Evolutionary conservation across 2,797 vertebrate genomes (phyloP).

Genomic region (Emydoidea blandingii): DNA sequence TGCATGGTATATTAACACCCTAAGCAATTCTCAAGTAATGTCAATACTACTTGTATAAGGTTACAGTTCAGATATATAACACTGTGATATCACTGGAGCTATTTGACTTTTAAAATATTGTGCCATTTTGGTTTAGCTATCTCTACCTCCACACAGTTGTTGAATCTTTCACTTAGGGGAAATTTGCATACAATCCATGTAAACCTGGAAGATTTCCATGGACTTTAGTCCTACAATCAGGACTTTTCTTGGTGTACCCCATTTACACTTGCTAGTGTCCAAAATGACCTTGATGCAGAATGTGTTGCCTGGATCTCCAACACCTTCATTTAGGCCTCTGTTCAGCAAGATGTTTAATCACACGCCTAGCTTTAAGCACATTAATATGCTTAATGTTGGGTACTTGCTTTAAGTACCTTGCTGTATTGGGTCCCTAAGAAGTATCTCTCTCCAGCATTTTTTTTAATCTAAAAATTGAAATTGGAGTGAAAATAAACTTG

Average conservation of each 20-base stretch:
- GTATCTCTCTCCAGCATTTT: not conserved
- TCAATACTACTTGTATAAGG: not conserved
- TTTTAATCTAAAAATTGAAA: not conserved
- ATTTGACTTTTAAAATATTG: not conserved
- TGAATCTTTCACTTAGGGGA: not conserved
- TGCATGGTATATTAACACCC: not conserved
- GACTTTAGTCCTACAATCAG: not conserved
- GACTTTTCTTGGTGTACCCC: not conserved
- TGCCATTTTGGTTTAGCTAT: not conserved
- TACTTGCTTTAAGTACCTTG: not conserved
- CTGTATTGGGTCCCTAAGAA: not conserved
- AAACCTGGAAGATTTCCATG: not conserved
- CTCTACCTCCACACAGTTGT: not conserved
- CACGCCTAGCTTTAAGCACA: not conserved
- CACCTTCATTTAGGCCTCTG: not conserved
- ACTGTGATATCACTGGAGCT: not conserved
- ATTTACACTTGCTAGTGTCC: not conserved
- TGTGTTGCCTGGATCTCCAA: not conserved
- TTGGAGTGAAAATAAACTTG: not conserved
- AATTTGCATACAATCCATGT: not conserved
- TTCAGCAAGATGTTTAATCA: not conserved
- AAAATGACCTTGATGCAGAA: not conserved
- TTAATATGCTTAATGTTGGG: not conserved
- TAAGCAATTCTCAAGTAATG: rapidly evolving
- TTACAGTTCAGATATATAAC: not conserved